These are phyloP conservation scores for Dusona sp. DNA, from an alignment of 2,888 invertebrate genomes.

Conservation along the genomic window DNA sequence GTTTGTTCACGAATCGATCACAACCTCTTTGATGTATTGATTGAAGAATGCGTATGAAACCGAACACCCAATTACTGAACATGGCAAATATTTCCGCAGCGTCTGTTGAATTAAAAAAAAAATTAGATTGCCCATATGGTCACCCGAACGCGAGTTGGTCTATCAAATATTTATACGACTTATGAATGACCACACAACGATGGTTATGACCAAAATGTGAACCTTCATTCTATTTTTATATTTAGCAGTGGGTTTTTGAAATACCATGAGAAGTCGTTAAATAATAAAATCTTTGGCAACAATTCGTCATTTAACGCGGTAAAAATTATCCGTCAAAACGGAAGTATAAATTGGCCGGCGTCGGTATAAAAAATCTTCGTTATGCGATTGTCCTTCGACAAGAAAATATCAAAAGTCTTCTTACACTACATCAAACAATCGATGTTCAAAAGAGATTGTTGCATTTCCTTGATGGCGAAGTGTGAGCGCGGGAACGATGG, in stretches of 20 bases:
- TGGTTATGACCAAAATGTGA: not conserved
- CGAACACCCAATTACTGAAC: not conserved
- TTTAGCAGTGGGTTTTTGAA: not conserved
- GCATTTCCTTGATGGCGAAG: slow-evolving; percentile 5
- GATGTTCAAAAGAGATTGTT: not conserved
- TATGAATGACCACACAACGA: not conserved
- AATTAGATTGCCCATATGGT: not conserved
- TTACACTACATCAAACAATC: not conserved
- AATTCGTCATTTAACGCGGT: not conserved
- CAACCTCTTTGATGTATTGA: slow-evolving; percentile 1
- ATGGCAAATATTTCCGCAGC: not conserved
- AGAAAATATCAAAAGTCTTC: not conserved
- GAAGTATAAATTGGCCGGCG: not conserved
- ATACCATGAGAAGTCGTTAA: not conserved
- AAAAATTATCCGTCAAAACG: not conserved
- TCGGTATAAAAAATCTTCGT: not conserved
- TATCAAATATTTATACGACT: not conserved
- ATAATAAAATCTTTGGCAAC: not conserved
- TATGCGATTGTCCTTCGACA: not conserved
- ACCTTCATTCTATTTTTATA: not conserved
- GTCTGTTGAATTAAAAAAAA: not conserved
- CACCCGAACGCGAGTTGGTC: too few relatives aligned
- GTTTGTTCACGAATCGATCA: slow-evolving; percentile 1
- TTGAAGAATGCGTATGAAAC: not conserved
- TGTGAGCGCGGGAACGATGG: not conserved